Percentiles rank a stretch among this genome's conserved stretches.
phyloP scores from a whole-genome alignment of 2,797 vertebrate species.

The Micropoecilia bifurca region DNA sequence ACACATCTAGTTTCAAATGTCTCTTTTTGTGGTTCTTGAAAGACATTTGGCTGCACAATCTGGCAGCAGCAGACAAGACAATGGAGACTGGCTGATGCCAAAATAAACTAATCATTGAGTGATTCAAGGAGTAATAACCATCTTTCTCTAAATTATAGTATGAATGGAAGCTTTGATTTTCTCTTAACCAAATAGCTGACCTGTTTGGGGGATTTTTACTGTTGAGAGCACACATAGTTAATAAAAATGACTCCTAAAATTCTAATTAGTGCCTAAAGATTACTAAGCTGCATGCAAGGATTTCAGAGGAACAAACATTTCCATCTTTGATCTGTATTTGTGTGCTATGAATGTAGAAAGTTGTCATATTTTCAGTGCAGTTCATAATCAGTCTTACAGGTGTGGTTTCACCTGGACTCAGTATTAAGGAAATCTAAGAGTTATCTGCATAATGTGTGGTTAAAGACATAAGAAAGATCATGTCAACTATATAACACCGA shows the following conservation, averaged over 20 bases:
- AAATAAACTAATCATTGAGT: neutral
- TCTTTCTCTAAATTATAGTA: neutral
- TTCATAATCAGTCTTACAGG: neutral
- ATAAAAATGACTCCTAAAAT: neutral
- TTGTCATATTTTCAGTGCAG: neutral
- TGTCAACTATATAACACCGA: neutral
- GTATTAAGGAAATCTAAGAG: neutral
- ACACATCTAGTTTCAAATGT: neutral
- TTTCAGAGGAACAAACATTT: neutral
- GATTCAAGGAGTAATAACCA: neutral
- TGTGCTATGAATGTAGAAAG: neutral
- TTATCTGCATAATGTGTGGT: neutral
- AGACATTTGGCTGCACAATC: neutral
- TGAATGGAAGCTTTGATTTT: neutral
- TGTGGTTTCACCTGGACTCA: neutral
- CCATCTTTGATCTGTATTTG: neutral
- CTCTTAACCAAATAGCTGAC: neutral
- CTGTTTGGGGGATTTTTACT: neutral
- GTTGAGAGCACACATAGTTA: neutral
- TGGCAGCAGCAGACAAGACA: neutral
- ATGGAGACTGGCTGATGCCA: neutral
- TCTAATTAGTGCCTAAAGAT: neutral
- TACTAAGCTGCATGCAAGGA: neutral
- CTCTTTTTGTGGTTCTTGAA: neutral
- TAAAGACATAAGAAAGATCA: neutral